phyloP scores from a whole-genome alignment of 2,113 vertebrate species.

The Callopanchax toddi region DNA sequence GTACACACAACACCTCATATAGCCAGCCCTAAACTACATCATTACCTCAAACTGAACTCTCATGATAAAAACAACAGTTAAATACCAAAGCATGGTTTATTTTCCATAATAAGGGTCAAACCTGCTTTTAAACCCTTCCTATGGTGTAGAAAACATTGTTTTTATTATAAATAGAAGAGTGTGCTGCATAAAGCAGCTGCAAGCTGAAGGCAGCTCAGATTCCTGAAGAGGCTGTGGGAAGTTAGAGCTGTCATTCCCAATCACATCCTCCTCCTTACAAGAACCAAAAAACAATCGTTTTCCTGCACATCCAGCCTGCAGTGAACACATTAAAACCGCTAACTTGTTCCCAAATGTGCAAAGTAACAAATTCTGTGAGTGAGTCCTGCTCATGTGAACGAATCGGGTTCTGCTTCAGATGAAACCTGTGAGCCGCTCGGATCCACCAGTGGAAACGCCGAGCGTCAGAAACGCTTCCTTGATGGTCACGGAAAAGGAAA shows the following conservation, averaged over 20 bases:
- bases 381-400: neutral
- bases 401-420: neutral
- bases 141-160: no score
- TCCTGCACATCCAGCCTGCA: neutral
- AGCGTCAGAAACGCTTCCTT: constrained; percentile 21
- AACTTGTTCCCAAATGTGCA: neutral
- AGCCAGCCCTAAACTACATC: no score
- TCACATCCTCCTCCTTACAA: constrained; percentile 2
- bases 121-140: no score
- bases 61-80: no score
- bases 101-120: no score
- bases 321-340: neutral
- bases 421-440: no score
- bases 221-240: constrained; percentile 13
- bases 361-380: neutral
- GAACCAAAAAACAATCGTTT: neutral
- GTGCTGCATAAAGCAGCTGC: neutral
- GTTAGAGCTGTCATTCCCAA: constrained; percentile 5
- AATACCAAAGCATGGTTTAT: no score
- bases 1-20: no score
- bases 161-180: no score
- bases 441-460: no score
- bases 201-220: constrained; percentile 11
- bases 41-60: no score
- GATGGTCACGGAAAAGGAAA: neutral